These are phyloP conservation scores for Mus spretus DNA, from an alignment of 2,797 vertebrate genomes.

Conservation along the genomic window DNA sequence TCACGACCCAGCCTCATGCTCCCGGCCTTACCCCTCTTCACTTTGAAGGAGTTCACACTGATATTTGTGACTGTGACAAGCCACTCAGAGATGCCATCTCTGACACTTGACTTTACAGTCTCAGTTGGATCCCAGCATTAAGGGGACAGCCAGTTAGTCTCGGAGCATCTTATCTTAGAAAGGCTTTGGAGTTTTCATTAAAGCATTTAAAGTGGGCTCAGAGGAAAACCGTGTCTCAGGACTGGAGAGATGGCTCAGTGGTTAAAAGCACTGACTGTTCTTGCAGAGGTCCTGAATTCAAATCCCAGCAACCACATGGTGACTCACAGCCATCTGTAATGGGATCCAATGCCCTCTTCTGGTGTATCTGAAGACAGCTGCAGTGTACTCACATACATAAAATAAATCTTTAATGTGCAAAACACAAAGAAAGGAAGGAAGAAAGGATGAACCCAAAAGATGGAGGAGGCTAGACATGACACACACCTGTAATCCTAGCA, in stretches of 20 bases:
- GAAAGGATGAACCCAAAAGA: no score
- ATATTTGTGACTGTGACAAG: slow-evolving; percentile 5
- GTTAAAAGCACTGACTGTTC: background rate
- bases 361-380: background rate
- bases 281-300: background rate
- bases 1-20: no score
- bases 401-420: background rate
- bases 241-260: background rate
- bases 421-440: no score
- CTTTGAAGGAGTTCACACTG: slow-evolving; percentile 25
- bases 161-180: rapidly evolving
- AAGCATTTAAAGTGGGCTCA: background rate
- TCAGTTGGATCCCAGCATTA: background rate
- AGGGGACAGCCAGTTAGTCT: background rate
- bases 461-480: background rate
- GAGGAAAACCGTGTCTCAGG: background rate
- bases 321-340: background rate
- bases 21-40: background rate
- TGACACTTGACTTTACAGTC: background rate
- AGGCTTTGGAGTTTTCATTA: background rate
- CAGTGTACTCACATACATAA: background rate
- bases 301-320: background rate
- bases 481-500: background rate
- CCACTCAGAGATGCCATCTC: background rate
- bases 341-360: background rate